These are phyloP conservation scores for Chaetops frenatus DNA, from an alignment of 2,113 vertebrate genomes.

Conservation along the genomic window DNA sequence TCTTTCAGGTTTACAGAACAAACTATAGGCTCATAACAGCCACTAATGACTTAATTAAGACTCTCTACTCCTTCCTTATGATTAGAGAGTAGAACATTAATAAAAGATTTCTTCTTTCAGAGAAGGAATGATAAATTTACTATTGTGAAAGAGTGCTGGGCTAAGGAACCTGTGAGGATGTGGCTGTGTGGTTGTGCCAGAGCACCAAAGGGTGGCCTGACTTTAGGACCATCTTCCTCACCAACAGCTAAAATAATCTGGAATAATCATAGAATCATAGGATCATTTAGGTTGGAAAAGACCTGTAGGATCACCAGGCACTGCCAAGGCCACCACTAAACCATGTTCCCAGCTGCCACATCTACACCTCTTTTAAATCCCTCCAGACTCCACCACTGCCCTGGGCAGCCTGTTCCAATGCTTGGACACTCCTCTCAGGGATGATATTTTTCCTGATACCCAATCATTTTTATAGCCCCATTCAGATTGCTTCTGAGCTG, in stretches of 20 bases:
- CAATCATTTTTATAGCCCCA: neutral
- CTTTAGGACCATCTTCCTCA: neutral
- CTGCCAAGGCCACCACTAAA: neutral
- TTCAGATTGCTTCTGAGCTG: neutral
- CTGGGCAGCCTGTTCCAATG: neutral
- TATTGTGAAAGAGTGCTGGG: neutral
- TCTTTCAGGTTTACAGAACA: neutral
- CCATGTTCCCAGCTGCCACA: neutral
- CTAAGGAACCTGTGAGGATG: neutral
- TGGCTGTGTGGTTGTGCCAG: neutral
- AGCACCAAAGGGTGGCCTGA: neutral
- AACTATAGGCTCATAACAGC: neutral
- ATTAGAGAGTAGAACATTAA: neutral
- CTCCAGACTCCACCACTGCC: neutral
- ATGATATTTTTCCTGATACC: neutral
- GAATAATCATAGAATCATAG: neutral
- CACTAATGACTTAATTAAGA: neutral
- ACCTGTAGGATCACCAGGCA: neutral
- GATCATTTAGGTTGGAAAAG: neutral
- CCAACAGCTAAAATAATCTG: neutral
- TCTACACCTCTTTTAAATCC: neutral
- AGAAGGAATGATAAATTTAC: neutral
- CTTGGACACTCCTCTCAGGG: neutral
- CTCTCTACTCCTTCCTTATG: neutral
- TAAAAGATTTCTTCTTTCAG: neutral